phyloP scores from a whole-genome alignment of 2,113 vertebrate genomes.

The Girardinichthys multiradiatus region DNA sequence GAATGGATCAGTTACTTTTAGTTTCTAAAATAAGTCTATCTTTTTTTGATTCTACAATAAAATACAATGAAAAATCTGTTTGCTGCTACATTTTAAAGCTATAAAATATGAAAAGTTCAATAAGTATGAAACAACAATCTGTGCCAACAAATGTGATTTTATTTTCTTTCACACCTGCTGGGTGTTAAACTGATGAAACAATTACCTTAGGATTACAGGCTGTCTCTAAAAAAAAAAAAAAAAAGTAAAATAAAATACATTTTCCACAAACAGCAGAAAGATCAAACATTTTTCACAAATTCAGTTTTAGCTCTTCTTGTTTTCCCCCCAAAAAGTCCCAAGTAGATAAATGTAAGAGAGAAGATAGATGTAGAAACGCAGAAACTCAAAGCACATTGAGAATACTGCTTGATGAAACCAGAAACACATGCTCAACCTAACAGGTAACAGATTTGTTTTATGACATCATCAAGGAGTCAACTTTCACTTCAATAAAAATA shows the following conservation, averaged over 20 bases:
- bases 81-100: no score
- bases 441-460: not conserved
- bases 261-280: constrained; percentile 46
- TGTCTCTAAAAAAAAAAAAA: constrained; percentile 29
- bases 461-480: not conserved
- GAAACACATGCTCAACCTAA: not conserved
- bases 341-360: not conserved
- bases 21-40: no score
- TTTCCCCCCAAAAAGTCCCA: not conserved
- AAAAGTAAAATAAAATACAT: constrained; percentile 49
- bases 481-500: not conserved
- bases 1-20: no score
- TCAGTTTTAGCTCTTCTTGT: not conserved
- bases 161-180: constrained; percentile 53
- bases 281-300: constrained; percentile 8
- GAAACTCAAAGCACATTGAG: constrained; percentile 2
- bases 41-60: no score
- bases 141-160: constrained; percentile 23
- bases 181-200: constrained; percentile 41
- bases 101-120: no score
- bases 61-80: no score
- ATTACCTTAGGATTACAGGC: constrained; percentile 39
- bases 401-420: constrained; percentile 14
- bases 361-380: constrained; percentile 1
- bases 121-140: not conserved